Evolutionary conservation across 1,140 invertebrate genomes (phyloP), one percentile per base, ranked within the genome.

Genomic region (Procambarus virginalis): DNA sequence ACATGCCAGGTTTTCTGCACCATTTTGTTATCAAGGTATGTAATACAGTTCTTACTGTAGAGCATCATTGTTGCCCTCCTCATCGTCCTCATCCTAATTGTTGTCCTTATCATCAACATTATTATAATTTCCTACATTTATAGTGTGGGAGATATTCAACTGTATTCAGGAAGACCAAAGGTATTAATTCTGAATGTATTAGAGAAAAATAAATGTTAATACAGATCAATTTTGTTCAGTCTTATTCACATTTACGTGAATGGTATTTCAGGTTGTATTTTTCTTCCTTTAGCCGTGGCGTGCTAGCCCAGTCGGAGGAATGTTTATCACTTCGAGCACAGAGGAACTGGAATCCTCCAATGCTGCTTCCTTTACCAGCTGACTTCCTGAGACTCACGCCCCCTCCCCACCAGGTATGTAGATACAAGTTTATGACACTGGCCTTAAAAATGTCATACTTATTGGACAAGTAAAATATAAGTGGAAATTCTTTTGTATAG

Each of bases 281-380:
- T 75, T 75, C 14, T 10, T 58, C 12, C 22, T n/a, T 4, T 51
- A 84, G 89, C 49, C 77, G 88, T n/a, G 87, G 87, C 64, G 87
- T 73, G 45, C 49, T 89, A 20, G 48, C 75, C 14, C 87, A 92
- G 85, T 92, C 49, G 34, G 88, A 82, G 9, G 88, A 89, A n/a
- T 58, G 55, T 20, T 49, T 84, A 49, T 94, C 93, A 92, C 93
- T 92, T 88, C 92, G 93, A 93, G 93, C 91, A 93, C 92, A 92
- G 93, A 93, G 94, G 85, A 96, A 96, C 93, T 98, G 97, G 97
- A 96, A 97, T 92, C 97, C 97, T 20, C 96, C 97, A 34, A 94
- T 98, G 93, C 93, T 98, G 34, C 96, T 97, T 1, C 96, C 96
- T 10, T 93, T 98, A 83, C 97, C 97, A 3, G 95, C 96, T 58